Evolutionary conservation across 2,888 invertebrate species (phyloP), one percentile per base, ranked within the genome.

Genomic region (Drosophila borborema): DNA sequence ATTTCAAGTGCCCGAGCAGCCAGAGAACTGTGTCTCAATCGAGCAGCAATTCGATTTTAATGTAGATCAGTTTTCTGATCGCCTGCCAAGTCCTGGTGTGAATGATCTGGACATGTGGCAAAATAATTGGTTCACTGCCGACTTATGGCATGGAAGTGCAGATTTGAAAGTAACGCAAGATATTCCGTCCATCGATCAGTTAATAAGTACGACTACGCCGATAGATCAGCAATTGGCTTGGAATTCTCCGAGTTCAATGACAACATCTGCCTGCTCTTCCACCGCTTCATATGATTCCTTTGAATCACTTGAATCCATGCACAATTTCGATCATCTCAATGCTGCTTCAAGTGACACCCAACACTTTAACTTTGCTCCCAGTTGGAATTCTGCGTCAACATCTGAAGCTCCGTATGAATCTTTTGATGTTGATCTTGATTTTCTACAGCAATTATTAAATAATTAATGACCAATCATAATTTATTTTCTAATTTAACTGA

Each of bases 371-470:
- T 83, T 75, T 72, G 53, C 36, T 2, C 23, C 54, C 7, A 40
- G 66, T 18, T 68, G 75, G 0, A 67, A n/a, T 38, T 38, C 58
- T 7, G 31, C 59, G 16, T 41, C 66, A 7, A 59, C 41, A 40
- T 61, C 64, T n/a, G 58, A 34, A 18, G 51, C 51, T 38, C 62
- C 61, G 2, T 60, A 54, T 41, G 68, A 73, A 20, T 63, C 77
- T 3, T 68, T 66, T 6, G 76, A 80, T 2, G 67, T 82, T 7
- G 85, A 82, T 16, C 74, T 60, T 7, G 85, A 85, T 28, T 81
- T 75, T 23, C 59, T 87, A n/a, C 74, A 87, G 23, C 62, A 82
- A 56, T 70, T 85, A 59, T 56, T 82, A 51, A 64, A 81, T 3
- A 8, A 70, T 31, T 64, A 75, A 53, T 6, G 7, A 20, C 12